A percentile compares a stretch with the other conserved stretches of the same genome.
Evolutionary conservation across 2,797 vertebrate species (phyloP).

Genomic region (Sebastes itinus): DNA sequence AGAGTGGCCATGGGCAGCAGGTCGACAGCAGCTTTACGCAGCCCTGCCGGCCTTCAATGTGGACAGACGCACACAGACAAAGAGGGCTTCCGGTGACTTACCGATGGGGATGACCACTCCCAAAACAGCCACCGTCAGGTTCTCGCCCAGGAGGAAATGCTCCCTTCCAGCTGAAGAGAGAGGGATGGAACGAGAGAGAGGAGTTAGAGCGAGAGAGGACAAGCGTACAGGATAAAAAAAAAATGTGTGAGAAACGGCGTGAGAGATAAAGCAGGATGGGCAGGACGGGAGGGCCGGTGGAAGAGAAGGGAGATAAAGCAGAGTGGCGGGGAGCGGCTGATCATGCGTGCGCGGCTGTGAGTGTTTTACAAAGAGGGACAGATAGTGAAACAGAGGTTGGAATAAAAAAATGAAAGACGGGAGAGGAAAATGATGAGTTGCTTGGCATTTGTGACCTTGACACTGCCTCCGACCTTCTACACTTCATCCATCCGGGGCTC

Average conservation of each 20-base stretch:
- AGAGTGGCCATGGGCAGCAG: constrained; percentile 35
- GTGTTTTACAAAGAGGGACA: constrained; percentile 48
- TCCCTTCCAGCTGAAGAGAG: constrained; percentile 88
- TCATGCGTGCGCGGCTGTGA: constrained; percentile 29
- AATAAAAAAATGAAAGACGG: neutral
- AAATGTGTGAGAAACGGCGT: constrained; percentile 29
- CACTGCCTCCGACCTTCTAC: constrained; percentile 21
- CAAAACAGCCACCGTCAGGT: constrained; percentile 92
- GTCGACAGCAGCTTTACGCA: constrained; percentile 31
- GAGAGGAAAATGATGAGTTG: constrained; percentile 7
- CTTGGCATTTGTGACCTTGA: constrained; percentile 48
- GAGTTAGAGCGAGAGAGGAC: constrained; percentile 4
- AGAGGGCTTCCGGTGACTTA: constrained; percentile 76
- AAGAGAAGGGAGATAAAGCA: constrained; percentile 35
- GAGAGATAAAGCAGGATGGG: constrained; percentile 39
- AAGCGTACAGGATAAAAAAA: neutral
- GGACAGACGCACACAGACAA: constrained; percentile 38
- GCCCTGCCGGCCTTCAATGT: constrained; percentile 10
- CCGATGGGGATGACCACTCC: constrained; percentile 95
- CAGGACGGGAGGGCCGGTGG: neutral
- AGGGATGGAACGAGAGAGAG: constrained; percentile 17
- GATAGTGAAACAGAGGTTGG: neutral
- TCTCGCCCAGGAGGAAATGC: constrained; percentile 88
- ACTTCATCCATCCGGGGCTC: constrained; percentile 31
- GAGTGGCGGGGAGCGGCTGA: neutral